Conservation (phyloP, 2,113 vertebrate species). For the Numida meleagris region DNA sequence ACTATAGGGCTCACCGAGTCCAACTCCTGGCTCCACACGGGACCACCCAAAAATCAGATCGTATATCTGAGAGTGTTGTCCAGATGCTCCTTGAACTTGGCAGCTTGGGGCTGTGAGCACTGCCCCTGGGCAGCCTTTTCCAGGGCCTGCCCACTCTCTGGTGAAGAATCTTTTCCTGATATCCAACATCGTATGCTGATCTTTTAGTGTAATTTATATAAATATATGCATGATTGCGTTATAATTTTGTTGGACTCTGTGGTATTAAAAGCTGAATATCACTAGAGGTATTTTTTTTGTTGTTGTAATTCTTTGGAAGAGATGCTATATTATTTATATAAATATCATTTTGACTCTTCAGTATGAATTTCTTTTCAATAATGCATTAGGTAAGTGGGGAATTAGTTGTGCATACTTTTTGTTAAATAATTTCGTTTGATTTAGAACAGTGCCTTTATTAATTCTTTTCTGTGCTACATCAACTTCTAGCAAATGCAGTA, state of each 20-base stretch:
- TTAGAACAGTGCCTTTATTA: background rate
- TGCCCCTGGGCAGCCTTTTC: too few species aligned
- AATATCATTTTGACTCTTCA: background rate
- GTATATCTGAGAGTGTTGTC: too few species aligned
- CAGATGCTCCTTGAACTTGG: too few species aligned
- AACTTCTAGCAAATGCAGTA: background rate
- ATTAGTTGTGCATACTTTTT: background rate
- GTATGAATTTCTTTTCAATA: background rate
- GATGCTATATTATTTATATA: background rate
- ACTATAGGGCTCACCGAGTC: too few species aligned
- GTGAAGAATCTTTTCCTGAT: too few species aligned
- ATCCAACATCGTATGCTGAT: background rate
- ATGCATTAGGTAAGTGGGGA: background rate
- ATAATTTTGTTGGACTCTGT: background rate
- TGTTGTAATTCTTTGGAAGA: background rate
- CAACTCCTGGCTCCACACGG: too few species aligned
- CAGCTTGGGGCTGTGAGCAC: too few species aligned
- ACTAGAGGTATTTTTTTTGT: background rate
- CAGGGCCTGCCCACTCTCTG: too few species aligned
- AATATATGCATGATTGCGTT: background rate
- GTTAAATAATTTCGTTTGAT: background rate
- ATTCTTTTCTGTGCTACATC: background rate
- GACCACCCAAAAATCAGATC: too few species aligned
- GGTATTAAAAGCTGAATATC: background rate
- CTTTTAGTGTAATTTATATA: background rate